phyloP scores from a whole-genome alignment of 2,888 invertebrate genomes.

The Xylota segnis region DNA sequence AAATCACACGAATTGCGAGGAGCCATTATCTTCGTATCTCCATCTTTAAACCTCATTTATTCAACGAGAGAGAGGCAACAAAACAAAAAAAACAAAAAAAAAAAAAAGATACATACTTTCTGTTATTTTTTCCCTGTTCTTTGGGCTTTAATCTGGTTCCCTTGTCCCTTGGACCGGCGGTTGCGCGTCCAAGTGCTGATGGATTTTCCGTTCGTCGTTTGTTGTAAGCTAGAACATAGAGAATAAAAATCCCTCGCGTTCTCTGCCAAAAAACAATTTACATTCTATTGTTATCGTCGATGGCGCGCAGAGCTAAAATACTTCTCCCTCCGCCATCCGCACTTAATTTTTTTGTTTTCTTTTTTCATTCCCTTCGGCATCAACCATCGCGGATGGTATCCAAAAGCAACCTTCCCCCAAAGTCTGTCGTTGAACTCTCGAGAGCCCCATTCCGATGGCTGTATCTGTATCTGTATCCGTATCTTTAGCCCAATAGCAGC shows the following conservation, averaged over 20 bases:
- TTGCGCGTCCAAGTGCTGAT: slow-evolving; percentile 11
- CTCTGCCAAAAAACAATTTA: slow-evolving; percentile 73
- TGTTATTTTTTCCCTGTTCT: slow-evolving; percentile 29
- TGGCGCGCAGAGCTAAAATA: slow-evolving; percentile 50
- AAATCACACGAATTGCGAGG: slow-evolving; percentile 61
- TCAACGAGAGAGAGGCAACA: slow-evolving; percentile 14
- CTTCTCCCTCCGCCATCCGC: not conserved
- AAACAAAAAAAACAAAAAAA: slow-evolving; percentile 14
- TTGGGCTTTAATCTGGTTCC: slow-evolving; percentile 35
- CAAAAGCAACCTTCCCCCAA: slow-evolving; percentile 1
- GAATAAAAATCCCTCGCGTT: slow-evolving; percentile 32
- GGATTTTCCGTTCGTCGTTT: slow-evolving; percentile 22
- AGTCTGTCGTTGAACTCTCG: slow-evolving; percentile 63
- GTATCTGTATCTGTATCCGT: not conserved
- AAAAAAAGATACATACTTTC: slow-evolving; percentile 15
- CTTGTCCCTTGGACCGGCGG: slow-evolving; percentile 23
- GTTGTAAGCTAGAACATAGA: slow-evolving; percentile 11
- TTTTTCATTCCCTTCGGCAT: slow-evolving; percentile 22
- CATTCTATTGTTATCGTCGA: slow-evolving; percentile 71
- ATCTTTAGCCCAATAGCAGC: too few relatives aligned
- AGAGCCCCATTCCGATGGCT: not conserved
- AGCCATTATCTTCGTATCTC: slow-evolving; percentile 66
- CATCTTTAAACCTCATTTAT: slow-evolving; percentile 73
- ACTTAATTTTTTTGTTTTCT: slow-evolving; percentile 17
- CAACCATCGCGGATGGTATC: not conserved